Conservation (phyloP, 2,888 invertebrate species). For the Tetramorium bicarinatum region DNA sequence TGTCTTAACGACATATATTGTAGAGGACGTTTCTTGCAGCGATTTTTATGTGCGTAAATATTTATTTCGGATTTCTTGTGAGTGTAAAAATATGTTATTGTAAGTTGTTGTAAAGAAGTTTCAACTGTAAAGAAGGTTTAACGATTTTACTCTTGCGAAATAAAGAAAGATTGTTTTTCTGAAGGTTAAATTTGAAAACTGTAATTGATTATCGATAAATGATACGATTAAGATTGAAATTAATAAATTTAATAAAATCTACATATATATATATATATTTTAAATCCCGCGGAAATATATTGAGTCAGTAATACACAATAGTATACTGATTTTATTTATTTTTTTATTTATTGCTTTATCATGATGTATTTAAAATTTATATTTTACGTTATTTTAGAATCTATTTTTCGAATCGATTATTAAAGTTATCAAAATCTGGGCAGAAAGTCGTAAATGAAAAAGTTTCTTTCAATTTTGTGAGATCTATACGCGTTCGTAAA, state of each 20-base stretch:
- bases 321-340: neutral
- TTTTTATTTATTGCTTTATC: neutral
- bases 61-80: neutral
- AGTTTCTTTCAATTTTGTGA: neutral
- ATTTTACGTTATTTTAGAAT: neutral
- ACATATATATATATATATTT: neutral
- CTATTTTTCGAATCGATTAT: neutral
- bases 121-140: neutral
- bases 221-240: neutral
- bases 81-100: neutral
- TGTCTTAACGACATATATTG: neutral
- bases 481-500: neutral
- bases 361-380: neutral
- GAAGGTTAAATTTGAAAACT: neutral
- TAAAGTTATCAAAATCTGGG: constrained; percentile 26
- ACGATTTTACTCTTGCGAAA: neutral
- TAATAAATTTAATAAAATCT: neutral
- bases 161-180: neutral
- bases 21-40: neutral
- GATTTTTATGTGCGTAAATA: neutral
- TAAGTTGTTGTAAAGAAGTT: neutral
- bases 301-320: neutral
- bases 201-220: neutral
- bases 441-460: neutral
- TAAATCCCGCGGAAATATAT: neutral